Conservation (phyloP, 2,113 vertebrate genomes). For the Bolborhynchus lineola region DNA sequence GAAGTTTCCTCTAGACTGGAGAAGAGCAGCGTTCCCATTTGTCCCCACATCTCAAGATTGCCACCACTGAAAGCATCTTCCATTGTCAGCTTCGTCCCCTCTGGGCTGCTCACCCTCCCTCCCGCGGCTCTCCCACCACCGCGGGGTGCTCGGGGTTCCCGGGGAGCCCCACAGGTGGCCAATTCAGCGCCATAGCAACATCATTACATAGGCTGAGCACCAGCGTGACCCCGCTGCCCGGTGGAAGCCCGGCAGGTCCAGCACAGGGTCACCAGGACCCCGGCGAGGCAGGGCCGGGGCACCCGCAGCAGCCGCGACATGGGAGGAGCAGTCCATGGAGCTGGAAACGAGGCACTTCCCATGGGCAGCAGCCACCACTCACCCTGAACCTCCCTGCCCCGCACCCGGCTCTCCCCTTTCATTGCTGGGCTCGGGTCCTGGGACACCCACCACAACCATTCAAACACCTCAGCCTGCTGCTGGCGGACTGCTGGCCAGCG, state of each 20-base stretch:
- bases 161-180: constrained; percentile 53
- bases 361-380: not conserved
- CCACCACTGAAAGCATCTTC: constrained; percentile 80
- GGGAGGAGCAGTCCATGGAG: not conserved
- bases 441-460: not conserved
- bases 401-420: not conserved
- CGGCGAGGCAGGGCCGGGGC: not conserved
- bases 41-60: constrained; percentile 87
- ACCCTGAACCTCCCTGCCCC: not conserved
- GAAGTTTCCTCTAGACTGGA: constrained; percentile 79
- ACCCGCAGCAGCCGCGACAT: not conserved
- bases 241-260: constrained; percentile 80
- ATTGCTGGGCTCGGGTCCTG: fast-evolving
- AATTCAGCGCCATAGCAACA: constrained; percentile 88
- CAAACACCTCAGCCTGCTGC: not conserved
- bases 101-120: constrained; percentile 82
- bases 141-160: not conserved
- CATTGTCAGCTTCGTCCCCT: constrained; percentile 89
- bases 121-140: constrained; percentile 70
- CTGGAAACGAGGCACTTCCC: not conserved
- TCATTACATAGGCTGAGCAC: constrained; percentile 93
- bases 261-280: constrained; percentile 40
- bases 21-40: constrained; percentile 90
- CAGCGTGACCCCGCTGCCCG: constrained; percentile 84
- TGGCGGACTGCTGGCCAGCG: not conserved